Conservation (phyloP, 1,140 invertebrate genomes). For the Idris sp. region DNA sequence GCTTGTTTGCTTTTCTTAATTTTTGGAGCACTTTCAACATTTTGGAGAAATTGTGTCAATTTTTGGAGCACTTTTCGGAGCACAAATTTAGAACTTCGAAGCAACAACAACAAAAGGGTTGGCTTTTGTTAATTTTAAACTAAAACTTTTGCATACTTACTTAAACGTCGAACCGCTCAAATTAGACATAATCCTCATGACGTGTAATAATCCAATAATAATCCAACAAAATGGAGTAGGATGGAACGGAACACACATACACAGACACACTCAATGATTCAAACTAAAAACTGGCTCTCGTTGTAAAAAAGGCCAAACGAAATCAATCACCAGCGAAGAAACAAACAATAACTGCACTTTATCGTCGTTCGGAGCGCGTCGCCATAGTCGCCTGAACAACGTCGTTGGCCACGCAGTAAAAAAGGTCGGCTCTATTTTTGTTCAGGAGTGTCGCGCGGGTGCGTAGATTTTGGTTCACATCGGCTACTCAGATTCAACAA, state of each 20-base stretch:
- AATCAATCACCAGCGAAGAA: constrained; percentile 53
- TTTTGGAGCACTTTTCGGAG: too few relatives aligned
- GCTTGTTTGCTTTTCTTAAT: too few relatives aligned
- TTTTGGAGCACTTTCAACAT: too few relatives aligned
- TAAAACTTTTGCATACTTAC: too few relatives aligned
- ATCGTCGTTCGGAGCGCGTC: constrained; percentile 51
- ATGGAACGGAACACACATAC: constrained; percentile 6
- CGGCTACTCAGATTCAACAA: background rate
- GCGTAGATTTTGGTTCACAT: constrained; percentile 10
- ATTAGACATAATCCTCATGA: constrained; percentile 51
- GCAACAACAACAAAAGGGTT: too few relatives aligned
- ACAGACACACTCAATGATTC: constrained; percentile 31
- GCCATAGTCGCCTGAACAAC: constrained; percentile 46
- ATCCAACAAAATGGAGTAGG: constrained; percentile 47
- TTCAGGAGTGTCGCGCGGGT: constrained; percentile 13
- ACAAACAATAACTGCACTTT: constrained; percentile 58
- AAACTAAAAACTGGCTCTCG: constrained; percentile 23
- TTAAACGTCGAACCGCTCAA: constrained; percentile 28
- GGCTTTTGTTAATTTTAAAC: too few relatives aligned
- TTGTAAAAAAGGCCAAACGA: constrained; percentile 3
- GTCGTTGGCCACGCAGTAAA: constrained; percentile 40
- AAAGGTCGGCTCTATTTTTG: constrained; percentile 18
- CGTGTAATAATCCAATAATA: constrained; percentile 60
- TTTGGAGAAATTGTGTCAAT: too few relatives aligned
- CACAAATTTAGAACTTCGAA: too few relatives aligned